Evolutionary conservation across 2,888 invertebrate genomes (phyloP).

Genomic region (Thecophora atra): DNA sequence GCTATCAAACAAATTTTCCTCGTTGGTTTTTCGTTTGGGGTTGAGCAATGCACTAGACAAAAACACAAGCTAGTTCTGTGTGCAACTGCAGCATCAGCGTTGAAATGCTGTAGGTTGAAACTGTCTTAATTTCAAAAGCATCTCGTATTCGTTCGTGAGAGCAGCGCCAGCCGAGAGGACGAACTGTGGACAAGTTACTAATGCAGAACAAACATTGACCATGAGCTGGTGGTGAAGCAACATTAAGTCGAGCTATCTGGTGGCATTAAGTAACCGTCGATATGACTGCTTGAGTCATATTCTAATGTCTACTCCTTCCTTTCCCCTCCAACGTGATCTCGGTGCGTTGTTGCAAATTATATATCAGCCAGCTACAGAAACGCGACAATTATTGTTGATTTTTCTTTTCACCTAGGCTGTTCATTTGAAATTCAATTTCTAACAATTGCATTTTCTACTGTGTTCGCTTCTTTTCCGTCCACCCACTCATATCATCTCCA

Average conservation of each 20-base stretch:
- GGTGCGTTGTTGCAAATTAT: conserved; percentile 3
- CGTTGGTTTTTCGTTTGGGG: neutral
- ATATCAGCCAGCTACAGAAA: neutral
- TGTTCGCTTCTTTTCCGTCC: neutral
- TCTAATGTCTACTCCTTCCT: conserved; percentile 1
- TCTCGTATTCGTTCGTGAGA: no score
- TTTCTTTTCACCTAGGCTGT: conserved; percentile 14
- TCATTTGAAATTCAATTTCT: conserved; percentile 33
- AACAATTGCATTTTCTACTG: conserved; percentile 14
- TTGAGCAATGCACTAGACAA: neutral
- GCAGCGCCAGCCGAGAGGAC: no score
- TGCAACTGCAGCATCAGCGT: conserved; percentile 25
- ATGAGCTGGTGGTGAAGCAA: neutral
- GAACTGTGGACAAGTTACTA: neutral
- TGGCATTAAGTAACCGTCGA: conserved; percentile 10
- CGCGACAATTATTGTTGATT: neutral
- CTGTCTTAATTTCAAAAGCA: no score
- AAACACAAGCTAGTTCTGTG: conserved; percentile 23
- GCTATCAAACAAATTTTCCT: neutral
- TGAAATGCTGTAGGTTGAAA: neutral
- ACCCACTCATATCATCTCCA: no score
- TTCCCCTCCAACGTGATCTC: neutral
- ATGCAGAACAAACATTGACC: neutral
- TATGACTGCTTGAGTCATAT: conserved; percentile 32
- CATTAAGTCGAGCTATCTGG: conserved; percentile 7